Conservation (phyloP, 2,113 vertebrate species). For the Salvelinus fontinalis region DNA sequence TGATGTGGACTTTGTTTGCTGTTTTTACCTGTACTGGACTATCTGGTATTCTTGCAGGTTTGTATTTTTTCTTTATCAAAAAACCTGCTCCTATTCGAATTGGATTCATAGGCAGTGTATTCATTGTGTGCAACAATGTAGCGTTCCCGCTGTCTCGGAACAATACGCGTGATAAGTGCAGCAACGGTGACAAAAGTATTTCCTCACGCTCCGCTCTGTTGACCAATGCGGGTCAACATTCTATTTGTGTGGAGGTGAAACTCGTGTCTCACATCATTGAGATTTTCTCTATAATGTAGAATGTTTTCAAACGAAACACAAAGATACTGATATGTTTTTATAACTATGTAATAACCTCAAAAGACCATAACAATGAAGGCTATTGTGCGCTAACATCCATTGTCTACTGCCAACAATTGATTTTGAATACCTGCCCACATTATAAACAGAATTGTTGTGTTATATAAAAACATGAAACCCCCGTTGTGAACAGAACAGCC, state of each 20-base stretch:
- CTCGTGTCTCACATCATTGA: too few species aligned
- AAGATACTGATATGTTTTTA: too few species aligned
- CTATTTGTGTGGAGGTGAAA: too few species aligned
- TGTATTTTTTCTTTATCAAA: slow-evolving; percentile 10
- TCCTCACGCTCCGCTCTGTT: neutral
- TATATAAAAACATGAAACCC: neutral
- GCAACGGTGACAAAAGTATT: neutral
- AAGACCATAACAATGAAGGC: too few species aligned
- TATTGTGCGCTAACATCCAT: too few species aligned
- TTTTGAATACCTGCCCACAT: neutral
- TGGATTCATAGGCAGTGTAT: neutral
- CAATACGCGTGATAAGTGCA: slow-evolving; percentile 18
- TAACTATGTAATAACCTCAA: too few species aligned
- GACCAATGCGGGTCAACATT: too few species aligned
- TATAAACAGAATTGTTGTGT: too few species aligned
- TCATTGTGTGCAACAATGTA: slow-evolving; percentile 3
- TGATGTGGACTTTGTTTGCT: slow-evolving; percentile 45
- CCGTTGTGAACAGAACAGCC: neutral
- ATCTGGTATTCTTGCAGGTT: slow-evolving; percentile 62
- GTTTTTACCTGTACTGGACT: slow-evolving; percentile 46
- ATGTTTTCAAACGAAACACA: too few species aligned
- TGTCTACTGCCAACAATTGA: too few species aligned
- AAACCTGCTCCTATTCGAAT: neutral
- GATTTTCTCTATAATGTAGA: too few species aligned
- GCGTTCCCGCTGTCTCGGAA: neutral